Conservation (phyloP, 2,113 vertebrate genomes). For the Pomatostomus ruficeps region DNA sequence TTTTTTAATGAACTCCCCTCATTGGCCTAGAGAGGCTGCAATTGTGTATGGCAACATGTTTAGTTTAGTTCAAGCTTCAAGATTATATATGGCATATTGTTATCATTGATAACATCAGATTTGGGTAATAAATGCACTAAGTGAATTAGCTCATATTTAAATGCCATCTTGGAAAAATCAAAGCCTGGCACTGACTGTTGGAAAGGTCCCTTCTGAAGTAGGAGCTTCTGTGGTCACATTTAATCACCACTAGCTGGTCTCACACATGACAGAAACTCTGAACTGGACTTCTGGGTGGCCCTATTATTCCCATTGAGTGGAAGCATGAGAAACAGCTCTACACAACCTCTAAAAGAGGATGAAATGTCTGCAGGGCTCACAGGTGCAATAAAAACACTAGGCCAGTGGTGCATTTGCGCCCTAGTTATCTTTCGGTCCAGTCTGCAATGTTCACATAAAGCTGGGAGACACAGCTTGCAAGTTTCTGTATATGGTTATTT, state of each 20-base stretch:
- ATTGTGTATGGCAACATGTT: not conserved
- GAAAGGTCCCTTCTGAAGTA: not conserved
- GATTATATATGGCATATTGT: not conserved
- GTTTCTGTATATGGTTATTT: not conserved
- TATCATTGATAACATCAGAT: not conserved
- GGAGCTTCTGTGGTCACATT: not conserved
- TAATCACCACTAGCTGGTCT: not conserved
- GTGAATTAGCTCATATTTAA: not conserved
- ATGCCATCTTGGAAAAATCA: not conserved
- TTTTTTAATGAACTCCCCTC: not conserved
- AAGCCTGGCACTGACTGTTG: not conserved
- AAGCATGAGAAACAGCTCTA: not conserved
- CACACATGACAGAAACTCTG: not conserved
- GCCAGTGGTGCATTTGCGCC: not conserved
- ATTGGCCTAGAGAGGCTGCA: not conserved
- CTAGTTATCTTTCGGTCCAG: not conserved
- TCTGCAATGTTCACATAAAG: not conserved
- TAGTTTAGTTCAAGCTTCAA: not conserved
- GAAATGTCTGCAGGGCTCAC: not conserved
- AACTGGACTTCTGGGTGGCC: not conserved
- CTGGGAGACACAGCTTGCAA: not conserved
- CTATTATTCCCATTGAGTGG: not conserved
- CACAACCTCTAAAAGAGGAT: fast-evolving
- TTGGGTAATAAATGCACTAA: not conserved
- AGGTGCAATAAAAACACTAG: not conserved